Base-by-base conservation (phyloP, 2,888 invertebrate species). In the Habrosyne pyritoides region DNA sequence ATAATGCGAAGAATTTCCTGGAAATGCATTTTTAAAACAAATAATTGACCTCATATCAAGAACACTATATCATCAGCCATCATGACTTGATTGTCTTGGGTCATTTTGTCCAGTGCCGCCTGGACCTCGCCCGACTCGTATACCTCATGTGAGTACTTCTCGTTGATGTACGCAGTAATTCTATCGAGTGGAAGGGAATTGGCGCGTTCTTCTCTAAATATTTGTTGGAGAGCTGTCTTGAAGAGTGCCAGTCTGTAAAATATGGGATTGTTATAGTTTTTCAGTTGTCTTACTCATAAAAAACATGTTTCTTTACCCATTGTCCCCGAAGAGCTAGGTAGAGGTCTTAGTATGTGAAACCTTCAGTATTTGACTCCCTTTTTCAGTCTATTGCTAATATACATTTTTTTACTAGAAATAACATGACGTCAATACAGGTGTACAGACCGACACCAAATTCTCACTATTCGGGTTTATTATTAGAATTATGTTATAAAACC, bases 61-160 rank as follows among this genome's bases (percentile, higher is more conserved):
- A 97, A 97, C 28, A 98, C 94, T 64, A 96, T 95, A 64, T 95
- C 96, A 77, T 98, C 97, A 0, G 97, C 95, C 71, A 97, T 92
- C 98, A 99, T 98, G 59, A 99, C 94, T 82, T 98, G 97, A 90
- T 98, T 99, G 65, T 96, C 97, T 36, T 96, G 95, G 3, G 96
- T 96, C 98, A 99, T 98, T 60, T 93, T 93, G 10, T 94, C 92
- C 10, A 99, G 91, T 2, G 98, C 98, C 0, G 96, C 95, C 47
- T 93, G 87, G 6, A 98, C 93, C 91, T 99, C 99, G 0, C 86
- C 93, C 1, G 92, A 78, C 0, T 93, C 90, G 81, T 96, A 97
- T 0, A 93, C 86, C 53, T 94, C 91, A 57, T 93, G 89, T 0
- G 88, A 77, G 69, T 93, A 94, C 64, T 95, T 93, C 46, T 93